Conservation (phyloP, 2,797 vertebrate species). For the Hydrophis major region DNA sequence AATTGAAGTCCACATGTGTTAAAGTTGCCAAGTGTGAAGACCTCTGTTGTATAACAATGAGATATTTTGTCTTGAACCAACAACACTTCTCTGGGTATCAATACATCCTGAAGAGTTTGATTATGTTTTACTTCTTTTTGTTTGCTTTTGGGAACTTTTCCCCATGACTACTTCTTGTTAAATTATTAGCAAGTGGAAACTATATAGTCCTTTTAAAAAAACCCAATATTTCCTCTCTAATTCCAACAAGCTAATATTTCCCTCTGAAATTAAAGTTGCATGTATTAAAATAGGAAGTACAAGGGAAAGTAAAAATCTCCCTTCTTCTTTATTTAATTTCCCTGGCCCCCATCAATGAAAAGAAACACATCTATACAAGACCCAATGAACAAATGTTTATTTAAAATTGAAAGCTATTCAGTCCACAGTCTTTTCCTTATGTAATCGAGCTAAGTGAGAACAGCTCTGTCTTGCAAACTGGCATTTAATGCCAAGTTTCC, state of each 20-base stretch:
- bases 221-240: not conserved
- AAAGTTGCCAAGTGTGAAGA: no score
- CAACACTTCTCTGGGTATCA: conserved; percentile 43
- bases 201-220: not conserved
- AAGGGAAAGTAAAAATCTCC: not conserved
- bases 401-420: not conserved
- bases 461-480: not conserved
- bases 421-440: not conserved
- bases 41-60: not conserved
- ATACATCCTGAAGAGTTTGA: not conserved
- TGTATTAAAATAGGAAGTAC: conserved; percentile 43
- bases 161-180: not conserved
- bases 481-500: not conserved
- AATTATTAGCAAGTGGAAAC: not conserved
- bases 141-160: not conserved
- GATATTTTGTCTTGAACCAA: conserved; percentile 50
- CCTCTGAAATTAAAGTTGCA: conserved; percentile 25
- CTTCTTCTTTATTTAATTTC: accelerated
- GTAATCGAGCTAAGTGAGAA: not conserved
- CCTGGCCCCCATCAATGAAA: not conserved
- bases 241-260: conserved; percentile 9
- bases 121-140: not conserved
- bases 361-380: not conserved
- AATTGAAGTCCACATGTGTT: no score
- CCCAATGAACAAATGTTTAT: not conserved